Percentiles rank a stretch among this genome's conserved stretches.
Evolutionary conservation across 2,113 vertebrate genomes (phyloP).

Genomic region (Nyctereutes procyonoides): DNA sequence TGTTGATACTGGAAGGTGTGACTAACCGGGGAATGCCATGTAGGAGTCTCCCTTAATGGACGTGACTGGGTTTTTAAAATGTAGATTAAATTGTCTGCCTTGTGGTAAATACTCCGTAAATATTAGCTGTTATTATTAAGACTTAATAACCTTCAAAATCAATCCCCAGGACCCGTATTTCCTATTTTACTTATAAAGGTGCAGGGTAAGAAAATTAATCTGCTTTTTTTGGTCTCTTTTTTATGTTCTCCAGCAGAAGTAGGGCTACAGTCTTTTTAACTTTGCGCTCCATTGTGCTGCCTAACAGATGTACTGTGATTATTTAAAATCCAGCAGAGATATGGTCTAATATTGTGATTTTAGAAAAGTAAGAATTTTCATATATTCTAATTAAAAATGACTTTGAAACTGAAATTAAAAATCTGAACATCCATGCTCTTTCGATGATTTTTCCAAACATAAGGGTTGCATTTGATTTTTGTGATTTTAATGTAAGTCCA

Average conservation of each 20-base stretch:
- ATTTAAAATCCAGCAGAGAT: constrained; percentile 1
- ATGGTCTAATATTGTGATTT: background rate
- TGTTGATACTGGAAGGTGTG: background rate
- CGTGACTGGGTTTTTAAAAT: background rate
- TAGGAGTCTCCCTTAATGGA: background rate
- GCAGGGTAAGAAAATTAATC: background rate
- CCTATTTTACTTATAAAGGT: background rate
- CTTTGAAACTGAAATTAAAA: background rate
- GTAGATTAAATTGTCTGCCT: background rate
- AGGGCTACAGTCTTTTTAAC: background rate
- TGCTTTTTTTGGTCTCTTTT: background rate
- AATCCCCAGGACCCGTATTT: background rate
- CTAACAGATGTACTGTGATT: background rate
- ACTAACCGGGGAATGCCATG: background rate
- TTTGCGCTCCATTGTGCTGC: background rate
- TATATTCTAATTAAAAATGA: constrained; percentile 17
- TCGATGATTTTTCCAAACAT: background rate
- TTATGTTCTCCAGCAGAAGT: background rate
- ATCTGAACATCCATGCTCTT: background rate
- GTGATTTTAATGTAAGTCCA: background rate
- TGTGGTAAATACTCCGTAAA: background rate
- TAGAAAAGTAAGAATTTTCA: background rate
- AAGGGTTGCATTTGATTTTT: background rate
- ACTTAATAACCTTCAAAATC: background rate
- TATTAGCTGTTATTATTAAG: background rate